Evolutionary conservation across 53 echinoderm and acorn worm genomes (phyloP).

Genomic region (Pentamera pediparva): DNA sequence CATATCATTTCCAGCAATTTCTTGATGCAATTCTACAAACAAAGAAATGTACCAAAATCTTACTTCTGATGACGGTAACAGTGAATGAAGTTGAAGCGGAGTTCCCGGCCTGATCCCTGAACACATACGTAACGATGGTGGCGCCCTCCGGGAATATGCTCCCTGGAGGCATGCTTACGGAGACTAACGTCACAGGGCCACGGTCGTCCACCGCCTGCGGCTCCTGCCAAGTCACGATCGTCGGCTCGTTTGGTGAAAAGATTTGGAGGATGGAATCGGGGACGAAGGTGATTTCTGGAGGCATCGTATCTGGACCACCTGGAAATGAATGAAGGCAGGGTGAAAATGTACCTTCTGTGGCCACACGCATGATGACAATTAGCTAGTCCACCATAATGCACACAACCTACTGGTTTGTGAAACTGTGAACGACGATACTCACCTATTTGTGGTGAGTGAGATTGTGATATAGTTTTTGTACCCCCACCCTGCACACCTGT

Average conservation of each 20-base stretch:
- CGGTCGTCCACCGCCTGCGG: background rate
- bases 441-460: too few species aligned
- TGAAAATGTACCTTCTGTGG: too few species aligned
- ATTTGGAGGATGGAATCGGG: background rate
- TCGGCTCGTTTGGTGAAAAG: background rate
- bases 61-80: constrained; percentile 12
- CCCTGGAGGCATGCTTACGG: constrained; percentile 16
- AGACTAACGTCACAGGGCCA: background rate
- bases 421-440: too few species aligned
- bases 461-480: too few species aligned
- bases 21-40: too few species aligned
- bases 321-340: too few species aligned
- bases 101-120: constrained; percentile 30
- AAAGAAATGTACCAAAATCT: too few species aligned
- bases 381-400: too few species aligned
- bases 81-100: constrained; percentile 15
- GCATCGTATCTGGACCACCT: background rate
- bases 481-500: too few species aligned
- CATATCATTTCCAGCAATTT: too few species aligned
- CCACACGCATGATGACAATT: too few species aligned
- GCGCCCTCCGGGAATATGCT: constrained; percentile 21
- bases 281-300: background rate
- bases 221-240: background rate
- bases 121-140: constrained; percentile 33
- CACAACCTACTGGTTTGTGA: too few species aligned